A percentile compares a stretch with the other conserved stretches of the same genome.
Evolutionary conservation across 2,113 vertebrate species (phyloP).

Genomic region (Stegastes partitus): DNA sequence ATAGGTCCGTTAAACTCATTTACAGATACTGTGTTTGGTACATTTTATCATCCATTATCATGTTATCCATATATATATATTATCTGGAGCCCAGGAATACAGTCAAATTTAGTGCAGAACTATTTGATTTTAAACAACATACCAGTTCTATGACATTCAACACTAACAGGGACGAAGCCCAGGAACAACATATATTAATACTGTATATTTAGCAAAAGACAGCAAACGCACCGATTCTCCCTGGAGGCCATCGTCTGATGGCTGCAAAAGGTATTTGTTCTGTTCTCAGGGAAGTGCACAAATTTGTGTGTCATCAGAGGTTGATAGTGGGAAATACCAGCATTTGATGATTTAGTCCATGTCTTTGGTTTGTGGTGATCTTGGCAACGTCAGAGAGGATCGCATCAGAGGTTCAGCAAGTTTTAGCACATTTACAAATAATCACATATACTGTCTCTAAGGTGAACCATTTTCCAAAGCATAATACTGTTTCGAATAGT

Average conservation of each 20-base stretch:
- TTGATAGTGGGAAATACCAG: constrained; percentile 47
- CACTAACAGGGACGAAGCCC: constrained; percentile 2
- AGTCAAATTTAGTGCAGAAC: constrained; percentile 42
- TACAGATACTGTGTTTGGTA: constrained; percentile 30
- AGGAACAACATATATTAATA: constrained; percentile 41
- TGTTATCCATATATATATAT: not conserved
- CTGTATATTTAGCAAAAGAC: constrained; percentile 34
- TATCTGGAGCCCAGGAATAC: constrained; percentile 11
- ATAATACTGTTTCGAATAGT: too few species aligned
- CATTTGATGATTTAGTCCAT: constrained; percentile 57
- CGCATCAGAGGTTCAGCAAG: constrained; percentile 24
- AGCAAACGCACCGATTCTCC: constrained; percentile 26
- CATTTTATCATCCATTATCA: constrained; percentile 14
- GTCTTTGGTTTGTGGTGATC: constrained; percentile 72
- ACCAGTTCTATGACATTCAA: constrained; percentile 45
- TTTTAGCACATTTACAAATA: constrained; percentile 44
- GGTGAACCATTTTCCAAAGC: constrained; percentile 55
- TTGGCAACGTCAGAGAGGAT: constrained; percentile 33
- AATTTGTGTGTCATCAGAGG: constrained; percentile 28
- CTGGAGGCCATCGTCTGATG: constrained; percentile 14
- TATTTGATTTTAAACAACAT: constrained; percentile 34
- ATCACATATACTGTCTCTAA: not conserved
- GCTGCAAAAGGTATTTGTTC: constrained; percentile 27
- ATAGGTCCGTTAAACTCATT: constrained; percentile 36
- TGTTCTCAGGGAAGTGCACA: constrained; percentile 14